Percentiles rank a stretch among this genome's conserved stretches.
Conservation (phyloP, 2,888 invertebrate genomes). For the Zeuzera pyrina region DNA sequence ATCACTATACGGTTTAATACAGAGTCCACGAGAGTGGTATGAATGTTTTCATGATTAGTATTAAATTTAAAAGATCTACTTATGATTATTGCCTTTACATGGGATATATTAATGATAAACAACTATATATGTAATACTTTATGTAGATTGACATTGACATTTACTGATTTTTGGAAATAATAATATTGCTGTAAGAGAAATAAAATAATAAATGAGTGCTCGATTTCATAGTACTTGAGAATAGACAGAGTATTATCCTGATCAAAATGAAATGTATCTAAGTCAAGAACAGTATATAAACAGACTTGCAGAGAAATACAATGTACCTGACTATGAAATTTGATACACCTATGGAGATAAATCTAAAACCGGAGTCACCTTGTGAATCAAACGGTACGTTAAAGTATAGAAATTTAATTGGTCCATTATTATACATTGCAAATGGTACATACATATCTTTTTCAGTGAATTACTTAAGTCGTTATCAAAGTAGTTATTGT, state of each 20-base stretch:
- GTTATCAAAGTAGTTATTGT: conserved; percentile 2
- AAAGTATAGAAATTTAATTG: conserved; percentile 4
- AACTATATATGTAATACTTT: too few species aligned
- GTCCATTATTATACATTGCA: conserved; percentile 1
- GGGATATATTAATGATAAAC: neutral
- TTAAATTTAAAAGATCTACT: conserved; percentile 1
- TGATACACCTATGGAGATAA: conserved; percentile 6
- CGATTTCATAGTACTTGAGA: conserved; percentile 3
- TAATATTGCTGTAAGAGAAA: neutral
- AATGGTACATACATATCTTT: conserved; percentile 2
- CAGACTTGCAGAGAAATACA: conserved; percentile 3
- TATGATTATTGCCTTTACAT: conserved; percentile 5
- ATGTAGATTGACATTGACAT: neutral
- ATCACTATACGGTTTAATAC: neutral
- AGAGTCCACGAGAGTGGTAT: neutral
- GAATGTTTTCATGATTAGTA: conserved; percentile 5
- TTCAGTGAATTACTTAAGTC: conserved; percentile 3
- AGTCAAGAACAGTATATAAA: conserved; percentile 4
- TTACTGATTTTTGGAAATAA: neutral
- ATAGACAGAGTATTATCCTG: conserved; percentile 3
- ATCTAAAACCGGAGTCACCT: conserved; percentile 1
- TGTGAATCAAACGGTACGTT: too few species aligned
- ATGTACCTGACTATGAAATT: conserved; percentile 1
- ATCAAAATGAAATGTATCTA: conserved; percentile 2
- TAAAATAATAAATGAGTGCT: conserved; percentile 1